These are phyloP conservation scores for Rhegmatorhina hoffmannsi DNA, from an alignment of 2,113 vertebrate genomes.

Conservation along the genomic window DNA sequence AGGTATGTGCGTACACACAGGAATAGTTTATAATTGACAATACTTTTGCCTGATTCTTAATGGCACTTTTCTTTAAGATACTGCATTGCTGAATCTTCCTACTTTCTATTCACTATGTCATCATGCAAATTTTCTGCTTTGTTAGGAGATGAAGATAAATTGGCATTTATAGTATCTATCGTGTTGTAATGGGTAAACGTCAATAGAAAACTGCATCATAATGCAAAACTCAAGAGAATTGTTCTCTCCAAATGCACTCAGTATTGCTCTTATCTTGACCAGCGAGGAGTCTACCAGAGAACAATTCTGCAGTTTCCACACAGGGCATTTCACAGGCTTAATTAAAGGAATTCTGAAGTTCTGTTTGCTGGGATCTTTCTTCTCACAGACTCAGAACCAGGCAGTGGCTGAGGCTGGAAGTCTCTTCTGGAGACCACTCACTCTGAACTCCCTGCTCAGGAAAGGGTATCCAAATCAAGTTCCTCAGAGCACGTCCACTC, in stretches of 20 bases:
- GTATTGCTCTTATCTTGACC: not conserved
- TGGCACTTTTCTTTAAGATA: not conserved
- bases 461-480: not conserved
- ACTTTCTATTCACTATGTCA: not conserved
- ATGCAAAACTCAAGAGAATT: not conserved
- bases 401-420: not conserved
- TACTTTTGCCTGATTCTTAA: not conserved
- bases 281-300: not conserved
- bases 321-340: not conserved
- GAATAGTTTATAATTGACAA: not conserved
- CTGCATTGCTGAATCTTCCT: not conserved
- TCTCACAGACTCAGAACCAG: not conserved
- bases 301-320: not conserved
- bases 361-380: not conserved
- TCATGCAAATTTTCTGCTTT: not conserved
- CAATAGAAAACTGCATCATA: not conserved
- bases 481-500: not conserved
- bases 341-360: not conserved
- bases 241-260: not conserved
- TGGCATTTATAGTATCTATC: not conserved
- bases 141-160: conserved; percentile 11
- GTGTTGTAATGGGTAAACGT: not conserved
- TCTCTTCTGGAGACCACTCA: not conserved
- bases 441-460: not conserved
- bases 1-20: not conserved